Evolutionary conservation across 2,113 vertebrate genomes (phyloP), one percentile per base, ranked within the genome.

Genomic region (Fulica atra): DNA sequence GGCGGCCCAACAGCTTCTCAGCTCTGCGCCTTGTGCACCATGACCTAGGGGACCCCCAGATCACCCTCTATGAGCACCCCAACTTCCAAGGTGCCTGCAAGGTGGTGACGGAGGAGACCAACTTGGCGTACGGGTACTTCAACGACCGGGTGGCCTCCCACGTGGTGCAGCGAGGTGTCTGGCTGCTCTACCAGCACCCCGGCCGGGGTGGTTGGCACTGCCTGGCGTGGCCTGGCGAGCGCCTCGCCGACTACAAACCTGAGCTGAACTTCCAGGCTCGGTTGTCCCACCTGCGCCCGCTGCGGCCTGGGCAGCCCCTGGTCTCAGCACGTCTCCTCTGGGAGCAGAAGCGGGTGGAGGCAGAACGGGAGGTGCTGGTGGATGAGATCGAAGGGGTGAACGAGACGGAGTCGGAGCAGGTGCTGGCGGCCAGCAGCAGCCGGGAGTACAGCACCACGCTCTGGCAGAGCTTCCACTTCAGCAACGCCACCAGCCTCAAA

Each of bases 381-480:
- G 97, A 97, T 50, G 97, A 97, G 89, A 89, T 96, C 5, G 95
- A 97, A 54, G 97, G 96, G 35, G 93, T 95, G 92, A 97, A 97
- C 0, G 90, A 95, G 69, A 97, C 97, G 0, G 79, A 96, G 44
- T 89, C 96, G 1, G 97, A 97, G 80, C 96, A 98, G 81, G 48
- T 16, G 0, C 92, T 97, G 81, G 74, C 96, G 0, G 93, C 96
- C 92, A 95, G 89, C 95, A 97, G 94, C 92, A 96, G 91, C 64
- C 95, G 97, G 36, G 98, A 98, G 73, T 97, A 97, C 3, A 1
- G 42, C 33, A 93, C 96, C 70, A 94, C 86, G 0, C 92, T 94
- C n/a, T 92, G 95, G 92, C 97, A 98, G 88, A 97, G 95, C 83
- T 97, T 97, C 91, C 94, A 72, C 46, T 98, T 97, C 91, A 96